Base-by-base conservation (phyloP, 2,113 vertebrate species). In the Dendropsophus ebraccatus region DNA sequence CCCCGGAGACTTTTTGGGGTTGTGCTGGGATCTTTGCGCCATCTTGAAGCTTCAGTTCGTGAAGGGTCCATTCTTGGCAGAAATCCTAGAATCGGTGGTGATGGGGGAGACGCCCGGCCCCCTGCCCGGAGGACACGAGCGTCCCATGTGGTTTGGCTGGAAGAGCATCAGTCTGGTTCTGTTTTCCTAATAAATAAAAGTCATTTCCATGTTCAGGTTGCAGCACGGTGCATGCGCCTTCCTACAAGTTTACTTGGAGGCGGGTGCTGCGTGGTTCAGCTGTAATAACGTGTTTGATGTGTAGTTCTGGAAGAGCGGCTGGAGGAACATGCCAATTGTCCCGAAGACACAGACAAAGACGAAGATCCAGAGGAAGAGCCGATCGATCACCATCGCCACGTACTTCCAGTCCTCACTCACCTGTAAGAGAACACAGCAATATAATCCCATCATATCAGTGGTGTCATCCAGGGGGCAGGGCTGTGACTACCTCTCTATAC, bases 331-430 rank as follows among this genome's bases (percentile, higher is more conserved):
- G 13, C 97, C 97, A 54, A 93, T 45, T 0, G 97, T 99, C 85
- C 97, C 97, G 76, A 97, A 94, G 47, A 98, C 88, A 88, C 97
- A 99, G 85, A 98, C 67, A 19, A 81, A 30, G 30, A 87, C 74
- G 69, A 87, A 87, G 2, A 98, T 93, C 98, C 97, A 99, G 19
- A 99, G 95, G 91, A 99, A 99, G 81, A 99, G 96, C 90, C 98
- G 94, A 89, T 99, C 98, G 87, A 98, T 97, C 88, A 99, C 97
- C 97, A 98, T 97, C 89, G 97, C 97, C 79, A 98, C 92, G 0
- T 99, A 99, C 88, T 99, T 98, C 97, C 98, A 99, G 88, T 98
- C 96, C 50, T 98, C 96, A 17, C 96, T 97, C 90, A 99, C 97
- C 97, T 99, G 93, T 2, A 7, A 1, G 19, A 87, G 52, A 82